Evolutionary conservation across 2,113 vertebrate genomes (phyloP), one percentile per base, ranked within the genome.

Genomic region (Alosa alosa): DNA sequence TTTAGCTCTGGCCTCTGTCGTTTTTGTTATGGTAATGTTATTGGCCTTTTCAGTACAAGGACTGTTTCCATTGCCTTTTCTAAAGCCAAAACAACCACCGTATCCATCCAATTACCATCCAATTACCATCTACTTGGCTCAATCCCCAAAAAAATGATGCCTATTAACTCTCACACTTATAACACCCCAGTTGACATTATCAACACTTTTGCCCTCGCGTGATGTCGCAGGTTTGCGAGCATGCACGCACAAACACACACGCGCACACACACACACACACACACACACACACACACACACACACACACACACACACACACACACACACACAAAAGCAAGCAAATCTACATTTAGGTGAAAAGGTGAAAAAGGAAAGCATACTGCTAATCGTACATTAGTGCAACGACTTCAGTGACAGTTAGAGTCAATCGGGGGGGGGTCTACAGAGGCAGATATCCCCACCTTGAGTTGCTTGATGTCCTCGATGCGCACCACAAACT

Each of bases 401-500:
- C 31, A 31, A 31, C 31, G 31, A 31, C 31, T 31, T 31, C 31
- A 31, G 0, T 31, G 31, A 31, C 31, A 31, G 31, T 31, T 31
- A 31, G 31, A 31, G 31, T 31, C 31, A 31, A 31, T 31, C 0
- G 31, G 1, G 31, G 31, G 31, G 31, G 31, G 31, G 31, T 22
- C 39, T 72, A 60, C 1, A 46, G 5, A 39, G 31, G 50, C n/a
- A 83, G 18, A 84, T 0, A 25, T 13, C 0, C 18, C 39, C 92
- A 97, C 97, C 96, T 96, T 97, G 22, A 98, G 96, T 11, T 96
- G 96, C 18, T 94, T 94, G 83, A 98, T 97, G 93, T 97, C 97
- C 64, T 98, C 97, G 0, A 96, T 96, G 0, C 97, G 96, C 86
- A 98, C 97, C 85, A 98, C 97, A 82, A 98, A 98, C 91, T 98